Conservation (phyloP, 2,797 vertebrate species). For the Limosa lapponica region DNA sequence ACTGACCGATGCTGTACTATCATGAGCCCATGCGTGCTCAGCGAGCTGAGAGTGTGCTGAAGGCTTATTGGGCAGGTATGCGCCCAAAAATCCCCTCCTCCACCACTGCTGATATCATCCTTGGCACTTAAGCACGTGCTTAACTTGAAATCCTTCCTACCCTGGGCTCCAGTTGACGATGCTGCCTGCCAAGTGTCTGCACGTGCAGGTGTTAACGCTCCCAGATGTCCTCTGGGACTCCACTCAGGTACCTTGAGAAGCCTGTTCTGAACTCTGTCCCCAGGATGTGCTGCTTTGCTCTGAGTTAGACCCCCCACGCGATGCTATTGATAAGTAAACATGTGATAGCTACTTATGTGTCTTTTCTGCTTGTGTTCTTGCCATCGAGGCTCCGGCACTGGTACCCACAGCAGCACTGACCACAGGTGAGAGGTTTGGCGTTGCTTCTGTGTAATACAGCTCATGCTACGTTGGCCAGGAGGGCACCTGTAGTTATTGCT, state of each 20-base stretch:
- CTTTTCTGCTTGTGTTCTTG: slow-evolving; percentile 67
- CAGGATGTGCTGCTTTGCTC: neutral
- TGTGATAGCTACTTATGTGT: neutral
- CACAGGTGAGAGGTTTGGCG: slow-evolving; percentile 49
- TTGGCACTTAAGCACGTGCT: neutral
- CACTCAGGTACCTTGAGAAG: neutral
- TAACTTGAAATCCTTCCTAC: neutral
- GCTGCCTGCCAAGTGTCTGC: neutral
- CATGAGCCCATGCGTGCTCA: neutral
- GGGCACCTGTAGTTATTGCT: neutral
- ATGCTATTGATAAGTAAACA: neutral
- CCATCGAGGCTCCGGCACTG: slow-evolving; percentile 43
- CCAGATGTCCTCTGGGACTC: neutral
- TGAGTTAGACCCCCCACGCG: neutral
- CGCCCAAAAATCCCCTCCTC: neutral
- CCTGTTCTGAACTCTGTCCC: neutral
- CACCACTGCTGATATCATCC: neutral
- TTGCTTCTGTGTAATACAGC: neutral
- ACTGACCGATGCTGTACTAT: fast-evolving
- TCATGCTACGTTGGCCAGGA: neutral
- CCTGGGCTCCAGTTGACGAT: fast-evolving
- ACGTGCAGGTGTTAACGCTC: fast-evolving
- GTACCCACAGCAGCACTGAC: slow-evolving; percentile 32
- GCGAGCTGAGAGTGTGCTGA: neutral
- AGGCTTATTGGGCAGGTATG: neutral